Evolutionary conservation across 2,888 invertebrate species (phyloP).

Genomic region (Brachyptera risi): DNA sequence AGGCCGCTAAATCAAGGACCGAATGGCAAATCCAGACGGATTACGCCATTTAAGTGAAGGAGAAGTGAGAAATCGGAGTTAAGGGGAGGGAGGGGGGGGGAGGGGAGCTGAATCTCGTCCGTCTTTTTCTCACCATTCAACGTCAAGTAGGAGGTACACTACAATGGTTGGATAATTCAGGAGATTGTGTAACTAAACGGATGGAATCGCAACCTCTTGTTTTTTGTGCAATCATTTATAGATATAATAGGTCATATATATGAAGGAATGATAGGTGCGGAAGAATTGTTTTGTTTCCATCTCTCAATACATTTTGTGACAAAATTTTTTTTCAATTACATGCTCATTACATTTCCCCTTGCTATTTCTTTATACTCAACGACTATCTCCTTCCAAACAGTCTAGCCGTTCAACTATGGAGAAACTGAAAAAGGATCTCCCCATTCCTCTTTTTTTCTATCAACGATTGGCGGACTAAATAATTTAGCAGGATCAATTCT

Average conservation of each 20-base stretch:
- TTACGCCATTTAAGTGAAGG: conserved; percentile 31
- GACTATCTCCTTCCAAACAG: conserved; percentile 19
- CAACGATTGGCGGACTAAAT: conserved; percentile 28
- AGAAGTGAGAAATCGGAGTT: conserved; percentile 23
- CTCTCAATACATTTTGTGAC: background rate
- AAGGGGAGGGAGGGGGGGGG: conserved; percentile 5
- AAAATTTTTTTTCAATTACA: conserved; percentile 24
- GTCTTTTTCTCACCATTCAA: conserved; percentile 28
- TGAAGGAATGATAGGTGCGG: conserved; percentile 7
- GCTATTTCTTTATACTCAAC: background rate
- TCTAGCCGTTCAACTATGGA: background rate
- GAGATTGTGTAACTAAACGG: conserved; percentile 27
- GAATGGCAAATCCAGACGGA: conserved; percentile 32
- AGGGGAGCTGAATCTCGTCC: conserved; percentile 26
- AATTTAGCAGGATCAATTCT: conserved; percentile 30
- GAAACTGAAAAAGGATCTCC: background rate
- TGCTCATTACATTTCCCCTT: conserved; percentile 27
- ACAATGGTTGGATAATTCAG: conserved; percentile 24
- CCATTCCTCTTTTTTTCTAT: conserved; percentile 23
- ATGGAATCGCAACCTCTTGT: conserved; percentile 25
- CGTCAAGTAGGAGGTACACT: conserved; percentile 3
- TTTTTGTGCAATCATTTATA: too few relatives aligned
- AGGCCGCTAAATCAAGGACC: conserved; percentile 29
- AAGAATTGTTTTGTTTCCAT: conserved; percentile 25
- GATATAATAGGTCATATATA: too few relatives aligned